A percentile compares a stretch with the other conserved stretches of the same genome.
These are phyloP conservation scores for Drosophila saltans DNA, from an alignment of 1,140 invertebrate genomes.

Conservation along the genomic window DNA sequence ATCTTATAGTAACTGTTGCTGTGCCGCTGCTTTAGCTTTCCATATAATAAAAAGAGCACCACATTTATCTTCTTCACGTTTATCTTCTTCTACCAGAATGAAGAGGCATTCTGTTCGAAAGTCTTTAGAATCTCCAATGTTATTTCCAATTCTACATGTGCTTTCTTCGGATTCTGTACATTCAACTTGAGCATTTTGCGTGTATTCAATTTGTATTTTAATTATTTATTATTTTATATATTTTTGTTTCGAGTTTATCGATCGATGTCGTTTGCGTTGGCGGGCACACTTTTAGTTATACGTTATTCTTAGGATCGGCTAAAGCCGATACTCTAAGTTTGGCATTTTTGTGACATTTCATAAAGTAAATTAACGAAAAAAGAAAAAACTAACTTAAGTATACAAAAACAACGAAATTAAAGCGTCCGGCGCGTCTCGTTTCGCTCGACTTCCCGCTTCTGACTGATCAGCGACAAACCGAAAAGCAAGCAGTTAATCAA, in stretches of 20 bases:
- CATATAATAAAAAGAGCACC: background rate
- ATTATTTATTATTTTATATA: too few relatives aligned
- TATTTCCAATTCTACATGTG: background rate
- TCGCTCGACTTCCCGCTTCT: constrained; percentile 53
- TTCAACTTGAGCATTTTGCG: too few relatives aligned
- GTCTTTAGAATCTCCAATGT: background rate
- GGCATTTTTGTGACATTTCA: background rate
- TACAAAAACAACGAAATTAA: constrained; percentile 14
- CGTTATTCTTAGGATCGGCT: background rate
- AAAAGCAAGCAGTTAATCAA: constrained; percentile 5
- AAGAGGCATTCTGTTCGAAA: too few relatives aligned
- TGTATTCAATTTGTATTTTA: too few relatives aligned
- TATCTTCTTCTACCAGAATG: too few relatives aligned
- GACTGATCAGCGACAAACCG: constrained; percentile 32
- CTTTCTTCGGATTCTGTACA: background rate
- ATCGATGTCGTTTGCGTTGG: background rate
- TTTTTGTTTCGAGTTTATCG: too few relatives aligned
- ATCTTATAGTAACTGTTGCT: constrained; percentile 3
- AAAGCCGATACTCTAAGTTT: background rate
- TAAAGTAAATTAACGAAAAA: background rate
- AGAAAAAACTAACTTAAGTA: constrained; percentile 25
- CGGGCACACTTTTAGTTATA: background rate
- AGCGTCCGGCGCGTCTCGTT: constrained; percentile 44
- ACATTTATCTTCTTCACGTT: background rate
- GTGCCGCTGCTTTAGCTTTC: background rate